Percentiles rank a stretch among this genome's conserved stretches.
These are phyloP conservation scores for Latrodectus hesperus DNA, from an alignment of 2,888 invertebrate species.

Conservation along the genomic window DNA sequence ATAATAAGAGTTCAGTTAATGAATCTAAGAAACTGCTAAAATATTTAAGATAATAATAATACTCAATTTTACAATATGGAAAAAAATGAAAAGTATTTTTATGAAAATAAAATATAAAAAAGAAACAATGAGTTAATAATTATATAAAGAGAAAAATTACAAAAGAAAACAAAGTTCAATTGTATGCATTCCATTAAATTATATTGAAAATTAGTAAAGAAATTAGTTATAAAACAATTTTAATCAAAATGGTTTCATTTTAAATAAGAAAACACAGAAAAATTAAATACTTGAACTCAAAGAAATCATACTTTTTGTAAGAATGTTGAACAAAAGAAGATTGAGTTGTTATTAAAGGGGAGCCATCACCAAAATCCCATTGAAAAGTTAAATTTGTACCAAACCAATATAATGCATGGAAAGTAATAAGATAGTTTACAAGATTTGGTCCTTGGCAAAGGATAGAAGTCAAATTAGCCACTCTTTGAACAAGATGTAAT, in stretches of 20 bases:
- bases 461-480: conserved; percentile 62
- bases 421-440: conserved; percentile 71
- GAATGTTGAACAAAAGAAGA: conserved; percentile 54
- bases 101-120: too few species aligned
- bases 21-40: too few species aligned
- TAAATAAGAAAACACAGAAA: not conserved
- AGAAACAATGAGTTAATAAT: too few species aligned
- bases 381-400: conserved; percentile 73
- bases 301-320: conserved; percentile 57
- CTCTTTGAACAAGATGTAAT: conserved; percentile 72
- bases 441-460: conserved; percentile 71
- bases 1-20: too few species aligned
- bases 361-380: conserved; percentile 75
- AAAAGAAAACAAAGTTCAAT: too few species aligned
- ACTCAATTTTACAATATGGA: too few species aligned
- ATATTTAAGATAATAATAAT: too few species aligned
- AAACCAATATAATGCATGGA: conserved; percentile 72
- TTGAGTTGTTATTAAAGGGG: conserved; percentile 48
- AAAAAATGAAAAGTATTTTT: too few species aligned
- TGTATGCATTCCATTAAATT: too few species aligned
- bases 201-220: not conserved
- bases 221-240: not conserved
- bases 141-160: too few species aligned
- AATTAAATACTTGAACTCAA: not conserved
- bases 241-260: not conserved